Base-by-base conservation (phyloP, 2,113 vertebrate genomes). In the Sphaerodactylus townsendi region DNA sequence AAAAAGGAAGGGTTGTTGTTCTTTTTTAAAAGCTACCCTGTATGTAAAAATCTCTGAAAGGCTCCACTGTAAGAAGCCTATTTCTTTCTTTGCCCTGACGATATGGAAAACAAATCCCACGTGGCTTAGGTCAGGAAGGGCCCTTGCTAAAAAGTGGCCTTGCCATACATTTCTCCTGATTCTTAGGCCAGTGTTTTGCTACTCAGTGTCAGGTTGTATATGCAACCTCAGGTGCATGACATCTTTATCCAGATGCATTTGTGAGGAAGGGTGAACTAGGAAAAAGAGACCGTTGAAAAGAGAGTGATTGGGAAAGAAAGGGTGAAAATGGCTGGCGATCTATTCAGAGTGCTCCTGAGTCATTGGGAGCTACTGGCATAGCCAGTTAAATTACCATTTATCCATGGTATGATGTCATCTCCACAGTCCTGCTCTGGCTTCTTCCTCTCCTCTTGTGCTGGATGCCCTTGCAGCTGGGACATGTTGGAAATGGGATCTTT, bases 291-390 rank as follows among this genome's bases (percentile, higher is more conserved):
- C 11, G 70, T 84, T 65, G 82, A 81, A 80, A 87, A 93, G 82
- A 37, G 33, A 75, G 85, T 59, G 65, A 53, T 84, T 39, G 88
- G 79, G 79, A 82, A 91, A 91, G 78, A 85, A 93, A 93, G 92
- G 89, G 81, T 91, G 83, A 82, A 91, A 72, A 90, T 94, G 95
- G 92, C 94, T 95, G 94, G 93, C 87, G 93, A 94, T 93, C 92
- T 87, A 91, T 88, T 94, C 92, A 94, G 94, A 93, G 90, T 90
- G 94, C 94, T 96, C 94, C 93, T 93, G 86, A 95, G 90, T 95
- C 95, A 96, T 96, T 94, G 95, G 95, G 95, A 88, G 37, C 82
- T 23, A 87, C 92, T 97, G 95, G 95, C 95, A 94, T 84, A 85
- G 89, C 85, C 96, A 95, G 95, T 90, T 96, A 3, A 85, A 79